Conservation (phyloP, 2,797 vertebrate species). For the Pseudopleuronectes americanus region DNA sequence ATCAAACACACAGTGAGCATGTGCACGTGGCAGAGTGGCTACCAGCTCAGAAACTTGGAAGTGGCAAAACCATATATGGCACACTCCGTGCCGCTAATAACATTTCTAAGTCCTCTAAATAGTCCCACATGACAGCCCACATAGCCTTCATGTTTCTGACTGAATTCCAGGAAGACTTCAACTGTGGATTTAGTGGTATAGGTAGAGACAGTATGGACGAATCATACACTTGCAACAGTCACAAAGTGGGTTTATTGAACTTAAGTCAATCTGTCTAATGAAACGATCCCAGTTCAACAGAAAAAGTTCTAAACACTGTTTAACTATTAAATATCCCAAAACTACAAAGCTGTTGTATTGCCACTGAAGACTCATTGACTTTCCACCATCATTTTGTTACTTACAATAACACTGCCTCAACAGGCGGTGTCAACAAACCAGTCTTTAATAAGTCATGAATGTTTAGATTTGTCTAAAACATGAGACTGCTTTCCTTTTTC, state of each 20-base stretch:
- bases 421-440: background rate
- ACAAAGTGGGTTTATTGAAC: background rate
- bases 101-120: background rate
- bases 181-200: background rate
- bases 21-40: conserved; percentile 20
- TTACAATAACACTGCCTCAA: background rate
- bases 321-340: too few species aligned
- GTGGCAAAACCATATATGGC: conserved; percentile 11
- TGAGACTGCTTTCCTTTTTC: background rate
- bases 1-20: conserved; percentile 12
- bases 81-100: background rate
- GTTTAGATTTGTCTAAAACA: background rate
- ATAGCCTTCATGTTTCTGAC: background rate
- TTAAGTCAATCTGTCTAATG: background rate
- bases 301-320: too few species aligned
- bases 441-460: background rate
- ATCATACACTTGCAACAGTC: background rate
- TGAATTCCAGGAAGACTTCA: background rate
- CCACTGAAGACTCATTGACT: background rate
- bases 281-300: background rate
- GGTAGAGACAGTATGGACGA: background rate
- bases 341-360: background rate
- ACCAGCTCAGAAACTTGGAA: conserved; percentile 12
- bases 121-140: background rate
- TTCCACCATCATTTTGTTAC: background rate